Conservation (phyloP, 2,797 vertebrate genomes). For the Chrosomus eos region DNA sequence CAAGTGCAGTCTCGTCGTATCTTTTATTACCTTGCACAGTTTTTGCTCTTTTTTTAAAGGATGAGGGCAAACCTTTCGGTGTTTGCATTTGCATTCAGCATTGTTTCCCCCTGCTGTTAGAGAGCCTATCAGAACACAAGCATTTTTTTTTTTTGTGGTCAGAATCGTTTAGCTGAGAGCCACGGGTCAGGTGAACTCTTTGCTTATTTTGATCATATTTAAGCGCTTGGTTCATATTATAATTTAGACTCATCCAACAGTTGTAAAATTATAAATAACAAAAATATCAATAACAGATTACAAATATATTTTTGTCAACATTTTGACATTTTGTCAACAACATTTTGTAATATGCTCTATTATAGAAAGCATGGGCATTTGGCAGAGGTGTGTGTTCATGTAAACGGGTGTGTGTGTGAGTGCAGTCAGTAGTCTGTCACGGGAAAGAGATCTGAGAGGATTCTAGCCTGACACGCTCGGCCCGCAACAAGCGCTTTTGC, state of each 20-base stretch:
- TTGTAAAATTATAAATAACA: neutral
- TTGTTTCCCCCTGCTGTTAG: neutral
- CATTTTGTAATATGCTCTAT: neutral
- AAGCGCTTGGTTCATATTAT: neutral
- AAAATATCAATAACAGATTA: neutral
- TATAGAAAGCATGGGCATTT: neutral
- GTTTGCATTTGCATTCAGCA: slow-evolving; percentile 11
- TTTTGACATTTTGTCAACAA: neutral
- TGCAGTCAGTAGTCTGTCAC: slow-evolving; percentile 24
- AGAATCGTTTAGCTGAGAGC: neutral
- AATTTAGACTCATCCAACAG: neutral
- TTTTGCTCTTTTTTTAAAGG: neutral
- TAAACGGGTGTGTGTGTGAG: slow-evolving; percentile 14
- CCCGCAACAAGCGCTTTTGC: neutral
- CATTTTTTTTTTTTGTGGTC: neutral
- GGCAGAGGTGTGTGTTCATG: neutral
- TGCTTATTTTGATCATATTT: neutral
- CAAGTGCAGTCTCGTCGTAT: neutral
- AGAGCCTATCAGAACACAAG: neutral
- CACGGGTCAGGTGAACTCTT: neutral
- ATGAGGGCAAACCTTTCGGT: neutral
- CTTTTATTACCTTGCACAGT: neutral
- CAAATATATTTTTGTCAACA: neutral
- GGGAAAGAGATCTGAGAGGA: slow-evolving; percentile 45
- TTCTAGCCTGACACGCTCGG: slow-evolving; percentile 8